Evolutionary conservation across 2,113 vertebrate species (phyloP), one percentile per base, ranked within the genome.

Genomic region (Tichodroma muraria): DNA sequence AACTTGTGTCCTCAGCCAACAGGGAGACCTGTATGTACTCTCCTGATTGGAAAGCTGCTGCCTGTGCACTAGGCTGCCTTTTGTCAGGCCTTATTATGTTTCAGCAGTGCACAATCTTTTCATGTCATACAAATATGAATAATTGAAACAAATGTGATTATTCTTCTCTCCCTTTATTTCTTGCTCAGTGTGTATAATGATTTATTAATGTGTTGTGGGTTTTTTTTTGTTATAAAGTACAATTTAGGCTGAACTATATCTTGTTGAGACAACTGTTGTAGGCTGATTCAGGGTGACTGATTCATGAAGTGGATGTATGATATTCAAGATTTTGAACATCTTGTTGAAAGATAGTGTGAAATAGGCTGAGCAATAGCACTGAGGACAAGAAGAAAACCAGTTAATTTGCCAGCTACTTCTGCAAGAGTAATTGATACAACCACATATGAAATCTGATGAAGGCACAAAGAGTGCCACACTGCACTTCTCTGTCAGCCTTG

Each of bases 51-150:
- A n/a, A 86, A 80, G 8, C 18, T 77, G 37, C 38, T 83, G 59
- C 31, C 44, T 69, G 38, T 35, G 63, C 57, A 53, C 23, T 53
- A 61, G 37, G 25, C 35, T 91, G 38, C 28, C 6, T 87, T 90
- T 92, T 79, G 38, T 90, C 81, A 76, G 35, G 18, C 63, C 12
- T 49, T 76, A n/a, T 60, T 80, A 31, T 28, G 49, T 80, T 90
- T 69, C 69, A 59, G 71, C 7, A 60, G 28, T 30, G 40, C 85
- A 56, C 87, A 89, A 21, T 54, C 72, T 75, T 97, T 96, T 87
- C 47, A n/a, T 79, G 92, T 80, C 90, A 89, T 42, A 86, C 40
- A 93, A 94, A 91, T 95, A 96, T 89, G 76, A 94, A 94, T 96
- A 93, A 93, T 89, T 96, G 93, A 52, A 95, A 96, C 54, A 72